Evolutionary conservation across 2,797 vertebrate genomes (phyloP).

Genomic region (Clarias laeviceps): DNA sequence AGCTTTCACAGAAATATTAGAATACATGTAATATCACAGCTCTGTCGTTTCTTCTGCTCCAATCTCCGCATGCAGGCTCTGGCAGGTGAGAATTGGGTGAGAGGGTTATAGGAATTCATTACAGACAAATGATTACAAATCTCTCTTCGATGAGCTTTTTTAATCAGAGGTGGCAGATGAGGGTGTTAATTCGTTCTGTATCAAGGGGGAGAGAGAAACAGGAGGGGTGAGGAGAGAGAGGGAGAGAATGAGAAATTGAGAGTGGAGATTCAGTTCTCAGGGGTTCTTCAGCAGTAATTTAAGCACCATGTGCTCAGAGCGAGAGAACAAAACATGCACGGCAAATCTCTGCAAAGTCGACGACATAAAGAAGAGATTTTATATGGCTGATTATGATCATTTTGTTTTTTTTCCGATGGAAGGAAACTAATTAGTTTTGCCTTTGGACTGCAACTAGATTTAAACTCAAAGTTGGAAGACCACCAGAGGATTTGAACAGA

Average conservation of each 20-base stretch:
- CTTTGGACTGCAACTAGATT: slow-evolving; percentile 54
- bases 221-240: slow-evolving; percentile 44
- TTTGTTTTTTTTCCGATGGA: slow-evolving; percentile 51
- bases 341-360: slow-evolving; percentile 44
- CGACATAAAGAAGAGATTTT: slow-evolving; percentile 51
- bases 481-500: slow-evolving; percentile 51
- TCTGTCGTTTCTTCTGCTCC: slow-evolving; percentile 45
- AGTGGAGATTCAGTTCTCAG: slow-evolving; percentile 64
- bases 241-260: slow-evolving; percentile 50
- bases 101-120: slow-evolving; percentile 64
- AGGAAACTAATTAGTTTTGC: slow-evolving; percentile 59
- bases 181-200: slow-evolving; percentile 69
- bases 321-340: slow-evolving; percentile 55
- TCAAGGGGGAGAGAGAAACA: slow-evolving; percentile 54
- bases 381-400: slow-evolving; percentile 54
- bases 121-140: slow-evolving; percentile 69
- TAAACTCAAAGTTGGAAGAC: slow-evolving; percentile 53
- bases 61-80: slow-evolving; percentile 49
- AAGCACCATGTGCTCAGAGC: slow-evolving; percentile 66
- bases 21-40: slow-evolving; percentile 45
- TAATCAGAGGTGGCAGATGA: slow-evolving; percentile 66
- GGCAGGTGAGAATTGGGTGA: slow-evolving; percentile 61
- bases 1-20: slow-evolving; percentile 35
- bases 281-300: slow-evolving; percentile 72
- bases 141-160: slow-evolving; percentile 64